These are phyloP conservation scores for Diaphora mendica DNA, from an alignment of 2,888 invertebrate species.

Conservation along the genomic window DNA sequence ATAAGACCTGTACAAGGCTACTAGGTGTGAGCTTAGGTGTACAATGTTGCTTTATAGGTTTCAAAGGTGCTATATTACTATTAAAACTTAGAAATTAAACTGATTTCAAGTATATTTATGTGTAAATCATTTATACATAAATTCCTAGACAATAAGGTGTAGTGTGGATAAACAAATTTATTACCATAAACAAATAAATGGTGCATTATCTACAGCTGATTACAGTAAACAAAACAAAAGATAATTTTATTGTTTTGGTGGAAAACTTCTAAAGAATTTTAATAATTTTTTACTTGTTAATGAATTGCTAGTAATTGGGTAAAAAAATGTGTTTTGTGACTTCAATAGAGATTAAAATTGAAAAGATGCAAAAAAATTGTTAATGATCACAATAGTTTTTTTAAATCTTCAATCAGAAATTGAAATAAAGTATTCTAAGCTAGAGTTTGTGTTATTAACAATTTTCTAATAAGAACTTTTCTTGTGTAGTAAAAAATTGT, in stretches of 20 bases:
- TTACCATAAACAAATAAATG: neutral
- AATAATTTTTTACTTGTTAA: neutral
- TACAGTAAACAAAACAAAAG: constrained; percentile 2
- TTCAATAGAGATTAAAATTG: neutral
- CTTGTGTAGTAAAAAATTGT: neutral
- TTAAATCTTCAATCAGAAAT: neutral
- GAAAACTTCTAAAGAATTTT: neutral
- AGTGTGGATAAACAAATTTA: neutral
- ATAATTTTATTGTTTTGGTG: constrained; percentile 23
- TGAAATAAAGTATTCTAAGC: neutral
- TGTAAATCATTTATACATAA: neutral
- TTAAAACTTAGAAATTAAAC: neutral
- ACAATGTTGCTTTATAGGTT: neutral
- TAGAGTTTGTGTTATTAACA: neutral
- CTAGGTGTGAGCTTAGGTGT: neutral
- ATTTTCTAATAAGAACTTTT: neutral
- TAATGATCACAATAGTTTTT: neutral
- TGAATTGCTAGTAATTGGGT: neutral
- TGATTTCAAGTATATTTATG: too few species aligned
- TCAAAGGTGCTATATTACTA: neutral
- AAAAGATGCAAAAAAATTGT: neutral
- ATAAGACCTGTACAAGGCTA: neutral
- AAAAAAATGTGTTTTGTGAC: neutral
- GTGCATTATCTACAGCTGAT: neutral
- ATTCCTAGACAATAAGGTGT: neutral